Base-by-base conservation (phyloP, 2,113 vertebrate species). In the Microtus montanus region DNA sequence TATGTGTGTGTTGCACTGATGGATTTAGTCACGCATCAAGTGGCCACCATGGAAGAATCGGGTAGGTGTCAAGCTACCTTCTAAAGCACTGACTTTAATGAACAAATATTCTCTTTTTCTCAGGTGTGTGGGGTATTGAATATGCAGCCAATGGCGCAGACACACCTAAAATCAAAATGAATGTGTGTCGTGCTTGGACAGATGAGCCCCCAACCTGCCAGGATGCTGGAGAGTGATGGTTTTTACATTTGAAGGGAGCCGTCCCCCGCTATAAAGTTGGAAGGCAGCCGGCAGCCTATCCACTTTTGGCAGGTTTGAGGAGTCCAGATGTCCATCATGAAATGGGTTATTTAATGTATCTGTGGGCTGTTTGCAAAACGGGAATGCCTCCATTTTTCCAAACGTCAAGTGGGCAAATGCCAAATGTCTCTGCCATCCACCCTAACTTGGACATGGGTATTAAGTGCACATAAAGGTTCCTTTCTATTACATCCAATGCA, bases 291-390 rank as follows among this genome's bases (percentile, higher is more conserved):
- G 94, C 94, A 98, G 95, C 95, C 7, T 91, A 89, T 84, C 58
- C 90, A 94, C 75, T 96, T 93, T 97, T 98, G 98, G 98, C 98
- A 98, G 97, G 96, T 93, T 95, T 94, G 96, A 97, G 75, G 96
- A 96, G 97, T 97, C 97, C 98, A 98, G 98, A 98, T 98, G 98
- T 98, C 98, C 98, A 91, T 96, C 97, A 95, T 97, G 97, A 98
- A 98, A 97, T 96, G 92, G 95, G 95, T 97, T 98, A 97, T 98
- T 98, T 98, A 98, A 98, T 98, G 95, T 98, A 97, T 98, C 97
- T 97, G 92, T 92, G 97, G 98, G 97, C 97, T 96, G 97, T 98
- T 98, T 98, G 97, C 96, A 98, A 96, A 97, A 97, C 92, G 97
- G 96, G 98, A 98, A 98, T 91, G 97, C 92, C 92, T 97, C 96